Conservation (phyloP, 2,113 vertebrate species). For the Sebastes schlegelii region DNA sequence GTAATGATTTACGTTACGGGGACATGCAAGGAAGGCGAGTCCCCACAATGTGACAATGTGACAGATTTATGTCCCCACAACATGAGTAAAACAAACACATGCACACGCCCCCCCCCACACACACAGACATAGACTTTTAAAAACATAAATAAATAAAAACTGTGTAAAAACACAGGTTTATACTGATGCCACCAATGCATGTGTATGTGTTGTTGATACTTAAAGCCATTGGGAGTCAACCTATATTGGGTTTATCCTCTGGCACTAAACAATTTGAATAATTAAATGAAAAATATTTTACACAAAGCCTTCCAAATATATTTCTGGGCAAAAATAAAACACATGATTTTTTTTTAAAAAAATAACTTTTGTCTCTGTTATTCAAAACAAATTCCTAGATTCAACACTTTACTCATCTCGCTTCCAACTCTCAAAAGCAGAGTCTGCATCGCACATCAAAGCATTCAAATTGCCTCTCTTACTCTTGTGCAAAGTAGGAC, state of each 20-base stretch:
- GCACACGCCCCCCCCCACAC: neutral
- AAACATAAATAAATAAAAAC: constrained; percentile 16
- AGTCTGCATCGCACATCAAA: constrained; percentile 48
- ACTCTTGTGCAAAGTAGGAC: constrained; percentile 59
- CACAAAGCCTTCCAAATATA: constrained; percentile 11
- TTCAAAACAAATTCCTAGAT: constrained; percentile 32
- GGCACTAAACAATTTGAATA: neutral
- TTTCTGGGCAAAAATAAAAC: constrained; percentile 1
- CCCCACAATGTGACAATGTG: too few species aligned
- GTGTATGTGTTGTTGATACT: constrained; percentile 16
- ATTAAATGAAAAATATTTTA: neutral
- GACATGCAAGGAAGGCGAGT: too few species aligned
- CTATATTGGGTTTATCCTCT: constrained; percentile 29
- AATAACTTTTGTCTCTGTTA: neutral
- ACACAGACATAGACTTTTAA: neutral
- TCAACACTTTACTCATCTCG: neutral
- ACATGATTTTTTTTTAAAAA: neutral
- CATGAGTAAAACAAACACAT: neutral
- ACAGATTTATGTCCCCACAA: too few species aligned
- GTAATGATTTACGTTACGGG: too few species aligned
- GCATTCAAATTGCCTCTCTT: constrained; percentile 43
- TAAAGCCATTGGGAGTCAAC: constrained; percentile 10
- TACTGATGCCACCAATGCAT: constrained; percentile 7
- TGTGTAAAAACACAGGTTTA: neutral
- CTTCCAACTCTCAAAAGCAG: constrained; percentile 25